These are phyloP conservation scores for Tillus elongatus DNA, from an alignment of 2,888 invertebrate species.

Conservation along the genomic window DNA sequence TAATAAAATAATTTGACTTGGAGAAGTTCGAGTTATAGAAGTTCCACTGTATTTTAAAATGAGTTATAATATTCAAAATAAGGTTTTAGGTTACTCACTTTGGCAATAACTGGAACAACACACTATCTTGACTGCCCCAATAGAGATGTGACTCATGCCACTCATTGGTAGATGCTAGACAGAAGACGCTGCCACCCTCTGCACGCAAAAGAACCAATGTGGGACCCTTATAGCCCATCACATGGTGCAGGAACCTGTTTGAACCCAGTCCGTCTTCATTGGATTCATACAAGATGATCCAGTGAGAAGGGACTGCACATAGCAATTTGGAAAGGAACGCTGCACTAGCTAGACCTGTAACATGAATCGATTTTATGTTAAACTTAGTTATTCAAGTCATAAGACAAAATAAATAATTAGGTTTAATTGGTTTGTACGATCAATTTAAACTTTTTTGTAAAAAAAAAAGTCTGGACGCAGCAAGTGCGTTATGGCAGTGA, in stretches of 20 bases:
- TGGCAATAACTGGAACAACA: constrained; percentile 67
- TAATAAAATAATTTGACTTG: too few species aligned
- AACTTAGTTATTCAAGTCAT: too few species aligned
- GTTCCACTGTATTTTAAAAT: too few species aligned
- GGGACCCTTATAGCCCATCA: constrained; percentile 67
- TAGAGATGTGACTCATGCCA: constrained; percentile 82
- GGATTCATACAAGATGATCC: constrained; percentile 77
- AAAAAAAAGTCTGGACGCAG: too few species aligned
- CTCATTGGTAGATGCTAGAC: constrained; percentile 66
- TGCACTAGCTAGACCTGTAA: constrained; percentile 31
- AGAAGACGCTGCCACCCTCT: constrained; percentile 48
- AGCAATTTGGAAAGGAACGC: constrained; percentile 55
- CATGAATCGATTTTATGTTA: too few species aligned
- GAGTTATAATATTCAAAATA: too few species aligned
- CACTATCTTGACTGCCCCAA: constrained; percentile 73
- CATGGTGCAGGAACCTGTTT: constrained; percentile 82
- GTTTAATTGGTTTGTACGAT: constrained; percentile 1
- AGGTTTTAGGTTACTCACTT: constrained; percentile 46
- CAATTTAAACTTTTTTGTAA: not conserved
- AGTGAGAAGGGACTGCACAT: constrained; percentile 67
- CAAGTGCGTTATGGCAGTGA: too few species aligned
- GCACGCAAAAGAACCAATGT: constrained; percentile 54
- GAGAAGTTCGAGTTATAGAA: too few species aligned
- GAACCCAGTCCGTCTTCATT: constrained; percentile 79
- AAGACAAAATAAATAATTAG: too few species aligned